Conservation (phyloP, 2,797 vertebrate genomes). For the Trachops cirrhosus region DNA sequence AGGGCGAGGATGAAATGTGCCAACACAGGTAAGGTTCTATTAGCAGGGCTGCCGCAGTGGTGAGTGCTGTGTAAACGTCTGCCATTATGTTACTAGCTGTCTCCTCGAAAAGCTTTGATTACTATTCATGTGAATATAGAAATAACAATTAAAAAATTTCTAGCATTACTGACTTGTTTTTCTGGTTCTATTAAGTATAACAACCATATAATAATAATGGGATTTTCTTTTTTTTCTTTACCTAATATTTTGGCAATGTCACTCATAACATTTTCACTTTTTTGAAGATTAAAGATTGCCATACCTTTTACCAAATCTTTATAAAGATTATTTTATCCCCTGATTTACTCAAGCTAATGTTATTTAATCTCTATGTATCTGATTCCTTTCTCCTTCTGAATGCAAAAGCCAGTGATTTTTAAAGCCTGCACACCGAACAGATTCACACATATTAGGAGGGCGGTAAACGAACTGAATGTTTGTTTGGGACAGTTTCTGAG, state of each 20-base stretch:
- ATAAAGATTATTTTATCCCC: neutral
- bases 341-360: constrained; percentile 30
- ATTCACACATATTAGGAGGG: neutral
- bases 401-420: neutral
- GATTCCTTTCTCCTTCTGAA: constrained; percentile 10
- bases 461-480: constrained; percentile 13
- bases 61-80: neutral
- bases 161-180: neutral
- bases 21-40: neutral
- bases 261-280: neutral
- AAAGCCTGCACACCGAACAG: neutral
- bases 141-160: neutral
- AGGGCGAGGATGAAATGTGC: neutral
- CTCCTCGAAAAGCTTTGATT: neutral
- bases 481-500: constrained; percentile 38
- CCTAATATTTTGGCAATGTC: neutral
- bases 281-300: constrained; percentile 12
- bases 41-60: neutral
- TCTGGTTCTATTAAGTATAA: neutral
- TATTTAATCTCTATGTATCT: constrained; percentile 27
- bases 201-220: neutral
- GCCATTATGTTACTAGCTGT: neutral
- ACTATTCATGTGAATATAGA: neutral
- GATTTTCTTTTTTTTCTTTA: neutral
- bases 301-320: neutral